Base-by-base conservation (phyloP, 2,888 invertebrate genomes). In the Cryptosula pallasiana region DNA sequence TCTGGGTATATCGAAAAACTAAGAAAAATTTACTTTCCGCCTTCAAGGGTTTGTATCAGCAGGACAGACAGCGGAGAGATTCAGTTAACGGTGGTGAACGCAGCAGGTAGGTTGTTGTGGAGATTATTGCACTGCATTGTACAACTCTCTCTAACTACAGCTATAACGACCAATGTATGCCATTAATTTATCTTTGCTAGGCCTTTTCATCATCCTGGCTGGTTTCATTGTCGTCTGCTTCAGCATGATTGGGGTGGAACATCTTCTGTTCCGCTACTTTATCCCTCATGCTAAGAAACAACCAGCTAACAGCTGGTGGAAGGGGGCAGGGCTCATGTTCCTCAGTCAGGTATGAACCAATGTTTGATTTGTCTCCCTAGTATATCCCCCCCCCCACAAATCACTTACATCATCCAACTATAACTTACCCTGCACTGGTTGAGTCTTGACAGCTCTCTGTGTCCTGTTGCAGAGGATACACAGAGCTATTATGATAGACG, bases 71-170 rank as follows among this genome's bases (percentile, higher is more conserved):
- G 13, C 2, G 63, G 32, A 2, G 27, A 63, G 5, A 63, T 63
- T 25, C 29, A 63, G n/a, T 27, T 63, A 5, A 63, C 29, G 27
- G 13, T 13, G 32, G 32, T 5, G 2, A 63, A 63, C 5, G 63
- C 63, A 13, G 63, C 63, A 29, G 63, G 63, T 63, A 63, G 16
- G 57, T n/a, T n/a, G n/a, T n/a, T n/a, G n/a, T n/a, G n/a, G n/a
- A n/a, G n/a, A n/a, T n/a, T n/a, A n/a, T n/a, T n/a, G n/a, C n/a
- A n/a, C n/a, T n/a, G n/a, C n/a, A n/a, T n/a, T n/a, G n/a, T n/a
- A n/a, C n/a, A n/a, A n/a, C n/a, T n/a, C n/a, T n/a, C n/a, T n/a
- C n/a, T n/a, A n/a, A n/a, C n/a, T n/a, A n/a, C n/a, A n/a, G n/a
- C n/a, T n/a, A n/a, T n/a, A n/a, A n/a, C n/a, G n/a, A n/a, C n/a